phyloP scores from a whole-genome alignment of 2,113 vertebrate species.

The Elephantulus edwardii region DNA sequence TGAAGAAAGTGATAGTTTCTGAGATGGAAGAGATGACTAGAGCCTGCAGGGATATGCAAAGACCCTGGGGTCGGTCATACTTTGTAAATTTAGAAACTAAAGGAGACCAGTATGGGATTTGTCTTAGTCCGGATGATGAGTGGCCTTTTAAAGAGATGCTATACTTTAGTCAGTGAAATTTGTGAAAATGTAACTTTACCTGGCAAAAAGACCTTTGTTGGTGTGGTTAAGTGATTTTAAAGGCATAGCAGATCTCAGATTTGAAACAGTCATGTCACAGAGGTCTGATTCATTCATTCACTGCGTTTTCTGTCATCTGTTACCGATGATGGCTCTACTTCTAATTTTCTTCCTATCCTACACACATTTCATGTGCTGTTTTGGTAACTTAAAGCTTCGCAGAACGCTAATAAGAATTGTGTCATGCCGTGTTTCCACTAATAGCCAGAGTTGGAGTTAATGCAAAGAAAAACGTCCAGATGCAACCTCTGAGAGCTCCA shows the following conservation, averaged over 20 bases:
- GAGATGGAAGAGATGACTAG: background rate
- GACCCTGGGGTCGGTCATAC: background rate
- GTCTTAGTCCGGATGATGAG: background rate
- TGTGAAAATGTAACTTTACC: background rate
- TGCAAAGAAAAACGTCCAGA: constrained; percentile 31
- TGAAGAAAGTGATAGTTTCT: background rate
- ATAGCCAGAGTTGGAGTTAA: constrained; percentile 40
- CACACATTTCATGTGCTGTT: background rate
- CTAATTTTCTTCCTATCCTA: background rate
- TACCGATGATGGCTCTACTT: fast-evolving
- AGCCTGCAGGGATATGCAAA: background rate
- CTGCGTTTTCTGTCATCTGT: background rate
- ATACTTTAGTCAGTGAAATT: background rate
- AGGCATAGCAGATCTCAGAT: background rate
- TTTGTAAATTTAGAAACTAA: background rate
- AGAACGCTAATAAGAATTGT: background rate
- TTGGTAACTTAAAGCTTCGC: background rate
- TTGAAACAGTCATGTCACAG: background rate
- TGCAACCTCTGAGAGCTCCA: constrained; percentile 36
- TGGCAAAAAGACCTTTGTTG: background rate
- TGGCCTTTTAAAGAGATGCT: no score
- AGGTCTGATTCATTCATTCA: background rate
- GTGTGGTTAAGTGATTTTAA: background rate
- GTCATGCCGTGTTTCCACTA: background rate
- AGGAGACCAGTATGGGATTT: background rate